phyloP scores from a whole-genome alignment of 2,113 vertebrate species.

The Columba livia region DNA sequence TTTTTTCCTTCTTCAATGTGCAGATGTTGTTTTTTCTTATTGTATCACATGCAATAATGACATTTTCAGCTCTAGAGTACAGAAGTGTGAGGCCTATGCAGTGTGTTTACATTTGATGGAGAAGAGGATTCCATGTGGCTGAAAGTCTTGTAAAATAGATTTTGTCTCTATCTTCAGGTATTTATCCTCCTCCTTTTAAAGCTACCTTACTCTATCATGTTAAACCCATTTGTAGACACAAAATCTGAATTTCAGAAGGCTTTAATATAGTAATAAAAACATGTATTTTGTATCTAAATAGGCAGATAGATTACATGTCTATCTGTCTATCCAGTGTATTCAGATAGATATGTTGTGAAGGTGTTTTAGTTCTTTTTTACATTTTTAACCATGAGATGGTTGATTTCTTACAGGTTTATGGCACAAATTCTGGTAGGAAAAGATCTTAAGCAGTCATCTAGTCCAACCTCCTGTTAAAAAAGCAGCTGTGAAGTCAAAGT shows the following conservation, averaged over 20 bases:
- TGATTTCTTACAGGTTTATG: not conserved
- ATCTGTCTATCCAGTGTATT: not conserved
- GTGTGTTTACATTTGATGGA: constrained; percentile 7
- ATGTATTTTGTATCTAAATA: not conserved
- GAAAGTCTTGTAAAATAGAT: constrained; percentile 25
- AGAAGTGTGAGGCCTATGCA: not conserved
- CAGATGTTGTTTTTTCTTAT: not conserved
- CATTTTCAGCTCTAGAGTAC: constrained; percentile 8
- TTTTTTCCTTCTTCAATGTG: not conserved
- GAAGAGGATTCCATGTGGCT: constrained; percentile 34
- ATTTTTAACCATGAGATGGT: not conserved
- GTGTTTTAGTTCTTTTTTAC: not conserved
- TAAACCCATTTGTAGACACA: constrained; percentile 22
- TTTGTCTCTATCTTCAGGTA: not conserved
- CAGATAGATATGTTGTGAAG: not conserved
- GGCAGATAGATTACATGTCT: not conserved
- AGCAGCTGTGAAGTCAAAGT: not conserved
- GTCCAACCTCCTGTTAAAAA: not conserved
- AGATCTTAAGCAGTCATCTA: not conserved
- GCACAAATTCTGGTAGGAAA: not conserved
- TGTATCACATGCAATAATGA: not conserved
- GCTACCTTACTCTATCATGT: not conserved
- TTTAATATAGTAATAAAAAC: not conserved
- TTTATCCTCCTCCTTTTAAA: constrained; percentile 4
- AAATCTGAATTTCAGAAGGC: not conserved